These are phyloP conservation scores for Mionectes macconnelli DNA, from an alignment of 2,113 vertebrate genomes.

Conservation along the genomic window DNA sequence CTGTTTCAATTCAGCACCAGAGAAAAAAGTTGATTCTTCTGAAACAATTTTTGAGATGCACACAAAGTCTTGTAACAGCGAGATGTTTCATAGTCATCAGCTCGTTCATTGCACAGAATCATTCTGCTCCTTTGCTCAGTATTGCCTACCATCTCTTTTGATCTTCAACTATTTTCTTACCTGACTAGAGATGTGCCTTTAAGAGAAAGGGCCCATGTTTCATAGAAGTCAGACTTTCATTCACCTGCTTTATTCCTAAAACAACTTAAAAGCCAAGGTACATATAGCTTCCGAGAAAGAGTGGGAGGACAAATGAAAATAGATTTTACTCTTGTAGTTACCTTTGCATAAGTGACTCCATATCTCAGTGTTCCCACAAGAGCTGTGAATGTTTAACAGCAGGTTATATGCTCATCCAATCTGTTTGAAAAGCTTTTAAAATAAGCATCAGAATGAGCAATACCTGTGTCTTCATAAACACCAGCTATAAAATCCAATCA, in stretches of 20 bases:
- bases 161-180: background rate
- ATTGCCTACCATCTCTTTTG: background rate
- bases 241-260: background rate
- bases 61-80: background rate
- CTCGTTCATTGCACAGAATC: background rate
- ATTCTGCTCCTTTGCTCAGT: background rate
- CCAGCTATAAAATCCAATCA: conserved; percentile 7
- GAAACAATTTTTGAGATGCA: background rate
- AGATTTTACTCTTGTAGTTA: conserved; percentile 37
- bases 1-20: background rate
- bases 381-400: conserved; percentile 37
- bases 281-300: background rate
- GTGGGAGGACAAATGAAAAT: conserved; percentile 25
- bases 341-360: background rate
- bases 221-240: background rate
- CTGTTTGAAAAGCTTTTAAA: conserved; percentile 45
- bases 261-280: background rate
- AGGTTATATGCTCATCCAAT: conserved; percentile 46
- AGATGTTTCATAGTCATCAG: background rate
- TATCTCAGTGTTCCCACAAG: conserved; percentile 31
- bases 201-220: background rate
- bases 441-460: conserved; percentile 46
- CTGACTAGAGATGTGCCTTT: background rate
- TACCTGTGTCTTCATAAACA: conserved; percentile 41
- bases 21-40: background rate